A percentile compares a stretch with the other conserved stretches of the same genome.
Evolutionary conservation across 2,113 vertebrate species (phyloP).

Genomic region (Trachemys scripta): DNA sequence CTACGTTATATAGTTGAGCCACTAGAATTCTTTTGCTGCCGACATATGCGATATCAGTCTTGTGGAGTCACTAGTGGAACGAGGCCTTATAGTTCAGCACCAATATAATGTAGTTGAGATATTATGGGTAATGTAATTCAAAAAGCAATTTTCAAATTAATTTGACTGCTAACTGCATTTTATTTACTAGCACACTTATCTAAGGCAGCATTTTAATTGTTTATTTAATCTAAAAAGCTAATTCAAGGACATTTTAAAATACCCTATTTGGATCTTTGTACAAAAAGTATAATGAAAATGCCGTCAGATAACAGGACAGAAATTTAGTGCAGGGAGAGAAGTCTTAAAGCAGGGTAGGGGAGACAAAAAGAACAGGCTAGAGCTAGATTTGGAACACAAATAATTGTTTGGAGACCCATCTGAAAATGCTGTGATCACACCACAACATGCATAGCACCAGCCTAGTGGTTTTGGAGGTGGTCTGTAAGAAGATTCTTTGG

Average conservation of each 20-base stretch:
- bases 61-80: neutral
- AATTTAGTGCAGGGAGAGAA: neutral
- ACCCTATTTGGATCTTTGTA: neutral
- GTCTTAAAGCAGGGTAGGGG: neutral
- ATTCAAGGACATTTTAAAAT: neutral
- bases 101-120: neutral
- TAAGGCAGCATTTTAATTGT: neutral
- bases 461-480: neutral
- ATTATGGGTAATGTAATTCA: neutral
- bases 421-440: neutral
- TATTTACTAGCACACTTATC: neutral
- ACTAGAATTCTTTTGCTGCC: neutral
- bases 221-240: neutral
- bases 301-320: neutral
- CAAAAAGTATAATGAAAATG: neutral
- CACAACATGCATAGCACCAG: neutral
- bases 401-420: neutral
- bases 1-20: neutral
- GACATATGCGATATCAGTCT: neutral
- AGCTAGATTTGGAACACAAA: neutral
- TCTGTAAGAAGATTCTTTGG: neutral
- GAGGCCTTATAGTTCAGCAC: neutral
- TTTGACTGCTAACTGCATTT: neutral
- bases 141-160: neutral
- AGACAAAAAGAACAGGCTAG: neutral